Evolutionary conservation across 2,113 vertebrate species (phyloP).

Genomic region (Hipposideros armiger): DNA sequence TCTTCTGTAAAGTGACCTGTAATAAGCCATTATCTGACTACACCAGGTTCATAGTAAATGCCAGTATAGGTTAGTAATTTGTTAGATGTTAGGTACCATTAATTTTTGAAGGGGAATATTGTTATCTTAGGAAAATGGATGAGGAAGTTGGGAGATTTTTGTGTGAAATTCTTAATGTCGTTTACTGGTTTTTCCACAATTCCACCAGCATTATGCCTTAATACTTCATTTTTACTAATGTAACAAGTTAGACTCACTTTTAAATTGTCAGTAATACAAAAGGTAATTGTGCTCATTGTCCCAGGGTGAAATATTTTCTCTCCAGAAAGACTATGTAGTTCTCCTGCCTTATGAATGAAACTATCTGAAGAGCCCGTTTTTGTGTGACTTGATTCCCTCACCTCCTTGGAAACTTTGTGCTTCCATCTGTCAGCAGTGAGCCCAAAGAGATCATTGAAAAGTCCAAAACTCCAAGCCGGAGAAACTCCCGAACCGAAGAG

Average conservation of each 20-base stretch:
- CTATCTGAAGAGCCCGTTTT: slow-evolving; percentile 40
- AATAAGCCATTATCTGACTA: not conserved
- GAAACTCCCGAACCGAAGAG: slow-evolving; percentile 97
- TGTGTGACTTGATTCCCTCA: slow-evolving; percentile 78
- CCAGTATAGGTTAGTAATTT: slow-evolving; percentile 22
- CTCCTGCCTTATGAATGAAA: slow-evolving; percentile 56
- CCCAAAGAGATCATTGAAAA: slow-evolving; percentile 94
- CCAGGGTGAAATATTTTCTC: slow-evolving; percentile 41
- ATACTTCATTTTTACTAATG: slow-evolving; percentile 52
- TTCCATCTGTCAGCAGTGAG: slow-evolving; percentile 89
- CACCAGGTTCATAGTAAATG: not conserved
- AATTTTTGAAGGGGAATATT: slow-evolving; percentile 32
- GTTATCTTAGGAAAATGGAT: slow-evolving; percentile 17
- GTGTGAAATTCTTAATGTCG: not conserved
- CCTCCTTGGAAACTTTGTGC: slow-evolving; percentile 83
- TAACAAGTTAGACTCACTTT: slow-evolving; percentile 50
- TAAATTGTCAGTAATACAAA: slow-evolving; percentile 44
- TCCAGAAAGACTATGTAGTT: slow-evolving; percentile 38
- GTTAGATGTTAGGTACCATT: slow-evolving; percentile 29
- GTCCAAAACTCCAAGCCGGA: slow-evolving; percentile 95
- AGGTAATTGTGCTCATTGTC: slow-evolving; percentile 18
- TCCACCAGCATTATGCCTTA: slow-evolving; percentile 29
- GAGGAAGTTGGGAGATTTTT: not conserved
- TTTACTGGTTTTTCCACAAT: slow-evolving; percentile 40
- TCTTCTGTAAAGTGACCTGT: slow-evolving; percentile 22